Percentiles rank a stretch among this genome's conserved stretches.
Evolutionary conservation across 2,113 vertebrate genomes (phyloP).

Genomic region (Cacatua alba): DNA sequence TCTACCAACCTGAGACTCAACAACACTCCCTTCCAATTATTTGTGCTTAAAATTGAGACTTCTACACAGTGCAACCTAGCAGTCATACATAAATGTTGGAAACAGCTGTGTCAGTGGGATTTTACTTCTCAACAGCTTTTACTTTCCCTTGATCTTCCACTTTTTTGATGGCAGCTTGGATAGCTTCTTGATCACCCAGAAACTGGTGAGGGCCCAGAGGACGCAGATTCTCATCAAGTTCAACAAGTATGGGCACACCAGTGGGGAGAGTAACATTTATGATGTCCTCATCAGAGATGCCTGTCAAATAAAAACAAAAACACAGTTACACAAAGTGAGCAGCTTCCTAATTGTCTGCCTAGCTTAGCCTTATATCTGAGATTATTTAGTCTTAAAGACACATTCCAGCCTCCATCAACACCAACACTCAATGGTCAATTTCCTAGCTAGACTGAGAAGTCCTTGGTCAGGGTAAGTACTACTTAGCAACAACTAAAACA

Average conservation of each 20-base stretch:
- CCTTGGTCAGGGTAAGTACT: not conserved
- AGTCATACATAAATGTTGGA: not conserved
- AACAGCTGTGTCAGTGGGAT: not conserved
- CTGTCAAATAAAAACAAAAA: slow-evolving; percentile 69
- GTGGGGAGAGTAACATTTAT: slow-evolving; percentile 91
- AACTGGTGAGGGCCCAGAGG: slow-evolving; percentile 87
- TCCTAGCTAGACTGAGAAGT: not conserved
- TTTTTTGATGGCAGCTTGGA: slow-evolving; percentile 94
- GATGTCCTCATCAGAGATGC: slow-evolving; percentile 90
- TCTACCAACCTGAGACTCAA: not conserved
- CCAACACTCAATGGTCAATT: not conserved
- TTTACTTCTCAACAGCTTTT: slow-evolving; percentile 65
- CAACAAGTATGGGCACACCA: slow-evolving; percentile 90
- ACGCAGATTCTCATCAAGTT: slow-evolving; percentile 88
- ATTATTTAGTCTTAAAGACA: not conserved
- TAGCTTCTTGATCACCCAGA: slow-evolving; percentile 90
- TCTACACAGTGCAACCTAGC: slow-evolving; percentile 36
- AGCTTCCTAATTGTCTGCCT: not conserved
- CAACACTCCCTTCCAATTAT: not conserved
- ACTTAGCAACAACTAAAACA: not conserved
- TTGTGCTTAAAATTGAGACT: slow-evolving; percentile 25
- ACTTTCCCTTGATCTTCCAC: slow-evolving; percentile 98
- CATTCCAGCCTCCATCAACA: not conserved
- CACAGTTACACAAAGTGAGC: not conserved
- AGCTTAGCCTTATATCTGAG: not conserved